Percentiles rank a stretch among this genome's conserved stretches.
Conservation (phyloP, 1,140 invertebrate species). For the Carcinoscorpius rotundicauda region DNA sequence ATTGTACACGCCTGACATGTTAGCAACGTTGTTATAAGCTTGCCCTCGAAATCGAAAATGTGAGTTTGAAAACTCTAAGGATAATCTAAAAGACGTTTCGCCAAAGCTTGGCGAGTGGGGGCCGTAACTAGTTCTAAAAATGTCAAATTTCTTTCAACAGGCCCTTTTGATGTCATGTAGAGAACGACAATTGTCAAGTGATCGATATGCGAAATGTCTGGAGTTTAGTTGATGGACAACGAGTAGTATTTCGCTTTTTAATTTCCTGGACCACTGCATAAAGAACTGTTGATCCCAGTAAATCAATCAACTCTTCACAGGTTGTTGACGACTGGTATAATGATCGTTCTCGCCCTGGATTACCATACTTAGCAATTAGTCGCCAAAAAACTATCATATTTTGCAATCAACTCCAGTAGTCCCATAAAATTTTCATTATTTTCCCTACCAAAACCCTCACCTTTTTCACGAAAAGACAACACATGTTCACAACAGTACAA, state of each 20-base stretch:
- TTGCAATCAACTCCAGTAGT: not conserved
- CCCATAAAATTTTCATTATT: conserved; percentile 4
- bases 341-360: not conserved
- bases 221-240: conserved; percentile 32
- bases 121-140: too few relatives aligned
- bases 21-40: too few relatives aligned
- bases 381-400: conserved; percentile 4
- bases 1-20: too few relatives aligned
- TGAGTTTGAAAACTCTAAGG: too few relatives aligned
- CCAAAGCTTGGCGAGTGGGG: too few relatives aligned
- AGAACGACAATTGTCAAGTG: conserved; percentile 23
- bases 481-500: too few relatives aligned
- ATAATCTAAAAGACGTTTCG: too few relatives aligned
- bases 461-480: not conserved
- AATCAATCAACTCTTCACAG: conserved; percentile 4
- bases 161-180: too few relatives aligned
- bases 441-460: conserved; percentile 1
- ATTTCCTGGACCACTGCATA: not conserved
- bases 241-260: conserved; percentile 29
- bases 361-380: conserved; percentile 6
- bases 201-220: conserved; percentile 32
- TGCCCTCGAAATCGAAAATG: too few relatives aligned
- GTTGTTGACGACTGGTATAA: conserved; percentile 1
- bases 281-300: conserved; percentile 4
- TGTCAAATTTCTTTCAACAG: too few relatives aligned